A percentile compares a stretch with the other conserved stretches of the same genome.
These are phyloP conservation scores for Clarias magur DNA, from an alignment of 2,113 vertebrate genomes.

Conservation along the genomic window DNA sequence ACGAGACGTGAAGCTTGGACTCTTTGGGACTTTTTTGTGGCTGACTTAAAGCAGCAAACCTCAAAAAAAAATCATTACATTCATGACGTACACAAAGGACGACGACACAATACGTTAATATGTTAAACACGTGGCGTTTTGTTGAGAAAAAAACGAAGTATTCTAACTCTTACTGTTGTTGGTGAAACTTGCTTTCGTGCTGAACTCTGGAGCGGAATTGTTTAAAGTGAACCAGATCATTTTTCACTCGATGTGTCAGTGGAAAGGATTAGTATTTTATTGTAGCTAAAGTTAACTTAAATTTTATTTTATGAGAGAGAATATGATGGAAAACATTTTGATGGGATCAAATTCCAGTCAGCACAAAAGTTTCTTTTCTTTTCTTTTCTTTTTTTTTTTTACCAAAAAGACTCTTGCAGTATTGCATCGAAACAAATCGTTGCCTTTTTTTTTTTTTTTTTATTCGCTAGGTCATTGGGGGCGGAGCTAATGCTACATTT, in stretches of 20 bases:
- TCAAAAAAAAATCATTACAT: background rate
- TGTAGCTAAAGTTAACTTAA: background rate
- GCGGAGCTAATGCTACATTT: background rate
- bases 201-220: background rate
- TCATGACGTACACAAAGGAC: background rate
- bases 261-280: background rate
- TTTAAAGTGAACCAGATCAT: background rate
- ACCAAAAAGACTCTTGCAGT: background rate
- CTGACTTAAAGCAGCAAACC: background rate
- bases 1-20: background rate
- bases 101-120: background rate
- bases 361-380: background rate
- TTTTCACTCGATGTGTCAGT: background rate
- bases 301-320: background rate
- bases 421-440: background rate
- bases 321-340: background rate
- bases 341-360: background rate
- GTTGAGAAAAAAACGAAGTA: background rate
- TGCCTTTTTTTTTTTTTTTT: background rate
- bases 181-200: background rate
- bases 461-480: background rate
- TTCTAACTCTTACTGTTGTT: background rate
- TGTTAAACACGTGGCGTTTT: background rate
- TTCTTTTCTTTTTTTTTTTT: too few species aligned
- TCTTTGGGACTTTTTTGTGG: background rate